Evolutionary conservation across 30 jellyfish, hydroid and myxozoan species (phyloP), one percentile per base, ranked within the genome.

Genomic region (Hydra vulgaris): DNA sequence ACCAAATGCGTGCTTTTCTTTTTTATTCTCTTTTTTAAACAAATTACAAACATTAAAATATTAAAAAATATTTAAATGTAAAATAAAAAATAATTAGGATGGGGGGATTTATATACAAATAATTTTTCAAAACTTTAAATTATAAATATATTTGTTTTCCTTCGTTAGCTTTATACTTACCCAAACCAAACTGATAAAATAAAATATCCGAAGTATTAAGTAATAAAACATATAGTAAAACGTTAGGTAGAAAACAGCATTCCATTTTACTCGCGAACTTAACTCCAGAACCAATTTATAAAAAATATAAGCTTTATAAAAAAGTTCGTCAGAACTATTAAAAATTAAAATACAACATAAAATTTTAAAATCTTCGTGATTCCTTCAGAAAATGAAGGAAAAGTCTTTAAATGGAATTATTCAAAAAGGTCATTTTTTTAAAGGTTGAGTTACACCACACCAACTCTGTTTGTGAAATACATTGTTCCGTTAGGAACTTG

Each of bases 381-480:
- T 40, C 61, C 61, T 40, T 40, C 61, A 5, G 5, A 40, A 40
- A 40, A 40, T 40, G 61, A 40, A 40, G 61, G 61, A 3, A 40
- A 40, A 12, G 5, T 40, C 12, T 12, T 3, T 3, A 40, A 40
- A 40, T 40, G 5, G 5, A 40, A 40, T 40, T 40, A 3, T 40
- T 40, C 61, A n/a, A n/a, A n/a, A n/a, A n/a, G n/a, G n/a, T n/a
- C n/a, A n/a, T n/a, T n/a, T 40, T 40, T 40, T 40, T 40, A 40
- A 3, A 3, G 61, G 61, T 40, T 5, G 61, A 40, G 61, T 68
- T 68, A 68, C 25, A 68, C 16, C 25, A 68, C 75, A 68, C 75
- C 75, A 15, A 68, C 75, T 68, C 75, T 68, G 75, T 68, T 68
- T n/a, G 75, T n/a, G 16, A 68, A 68, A 23, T 68, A 68, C 75